Base-by-base conservation (phyloP, 1,140 invertebrate species). In the Batillaria attramentaria region DNA sequence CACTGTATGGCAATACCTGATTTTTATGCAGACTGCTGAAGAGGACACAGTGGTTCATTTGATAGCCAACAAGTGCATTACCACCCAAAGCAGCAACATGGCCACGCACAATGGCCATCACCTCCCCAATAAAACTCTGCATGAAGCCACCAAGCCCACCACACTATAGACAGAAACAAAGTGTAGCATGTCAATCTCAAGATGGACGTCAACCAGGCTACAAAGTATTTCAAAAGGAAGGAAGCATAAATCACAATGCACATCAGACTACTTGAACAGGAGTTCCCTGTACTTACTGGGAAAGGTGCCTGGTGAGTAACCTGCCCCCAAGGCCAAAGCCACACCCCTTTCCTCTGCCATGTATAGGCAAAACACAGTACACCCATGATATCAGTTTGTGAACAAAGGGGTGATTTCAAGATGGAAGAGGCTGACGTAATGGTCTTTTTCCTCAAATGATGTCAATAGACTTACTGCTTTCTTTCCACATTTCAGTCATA, bases 21-120 rank as follows among this genome's bases (percentile, higher is more conserved):
- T 98, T 98, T 92, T 98, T 98, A 89, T 98, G 97, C 79, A 96
- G 94, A 91, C 96, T 98, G 91, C 97, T 95, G 74, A 96, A 93
- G 31, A 99, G 92, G 81, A 97, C 94, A 84, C 96, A 95, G 91
- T 98, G 96, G 4, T 94, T 96, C 93, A 98, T 95, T 88, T 97
- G 97, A 91, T 97, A 98, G 0, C 97, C 95, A 0, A 98, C 95
- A 92, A 99, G 94, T 0, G 97, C 97, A 92, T 99, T 99, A 18
- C 97, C 97, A 43, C 97, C 97, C n/a, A 99, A 91, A 16, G 97
- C 95, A 0, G 95, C 94, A 10, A 98, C 96, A 90, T 99, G 97
- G 24, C 97, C 96, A 68, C 97, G 93, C 18, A 97, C 95, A 80
- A 98, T 97, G 0, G 96, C 96, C 84, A 98, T 89, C 31, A 95